Evolutionary conservation across 2,888 invertebrate genomes (phyloP), one percentile per base, ranked within the genome.

Genomic region (Caenorhabditis sp.): DNA sequence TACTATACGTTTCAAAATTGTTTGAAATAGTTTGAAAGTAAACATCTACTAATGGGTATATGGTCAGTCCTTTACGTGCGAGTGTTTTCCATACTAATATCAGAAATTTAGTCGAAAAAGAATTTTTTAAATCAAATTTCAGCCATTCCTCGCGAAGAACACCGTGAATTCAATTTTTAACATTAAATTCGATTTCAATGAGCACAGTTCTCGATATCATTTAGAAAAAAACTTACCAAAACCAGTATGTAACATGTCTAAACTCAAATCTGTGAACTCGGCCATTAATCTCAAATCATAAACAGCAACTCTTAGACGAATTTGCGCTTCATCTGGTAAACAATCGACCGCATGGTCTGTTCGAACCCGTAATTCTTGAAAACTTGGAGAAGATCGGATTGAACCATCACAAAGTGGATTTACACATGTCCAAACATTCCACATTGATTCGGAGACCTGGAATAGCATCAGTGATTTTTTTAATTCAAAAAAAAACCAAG

Each of bases 211-310:
- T n/a, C n/a, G n/a, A n/a, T n/a, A n/a, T n/a, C n/a, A n/a, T n/a
- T n/a, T n/a, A n/a, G n/a, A n/a, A 31, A 10, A 31, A 31, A 31
- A 31, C 63, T 50, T 50, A 77, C 77, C 62, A 36, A 21, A 64
- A 17, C 50, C 64, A 0, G 56, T 31, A 50, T 77, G 74, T 3
- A 83, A 59, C 12, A 50, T 12, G 0, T 60, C 65, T 3, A 78
- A 43, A 10, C 64, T 56, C 21, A 54, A 50, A 38, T 81, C 81
- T 0, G 80, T 81, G 78, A 81, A 83, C 56, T 83, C 83, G 14
- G 77, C 74, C 67, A 76, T 62, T n/a, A 83, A 63, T 10, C 80
- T 67, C 1, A 78, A 57, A 43, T 83, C 81, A 52, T 78, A 81
- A 58, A 81, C 67, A 26, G 67, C 75, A 52, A 83, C 69, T 26